Evolutionary conservation across 2,113 vertebrate species (phyloP).

Genomic region (Callithrix jacchus): DNA sequence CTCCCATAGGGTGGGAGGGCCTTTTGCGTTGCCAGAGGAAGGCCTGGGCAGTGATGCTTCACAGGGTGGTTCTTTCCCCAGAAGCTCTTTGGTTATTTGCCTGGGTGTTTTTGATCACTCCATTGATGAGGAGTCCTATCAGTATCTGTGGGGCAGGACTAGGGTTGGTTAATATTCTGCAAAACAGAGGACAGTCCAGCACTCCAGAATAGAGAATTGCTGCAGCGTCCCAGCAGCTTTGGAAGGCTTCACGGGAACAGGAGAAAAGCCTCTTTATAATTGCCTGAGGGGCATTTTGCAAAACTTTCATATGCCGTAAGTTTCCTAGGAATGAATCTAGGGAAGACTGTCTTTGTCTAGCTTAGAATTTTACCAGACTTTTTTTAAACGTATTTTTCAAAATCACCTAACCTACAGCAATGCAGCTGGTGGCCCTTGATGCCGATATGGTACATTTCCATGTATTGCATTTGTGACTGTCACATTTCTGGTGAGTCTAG

Average conservation of each 20-base stretch:
- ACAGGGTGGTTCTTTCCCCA: rapidly evolving
- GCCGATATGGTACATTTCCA: rapidly evolving
- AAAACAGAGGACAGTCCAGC: rapidly evolving
- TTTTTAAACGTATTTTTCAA: not conserved
- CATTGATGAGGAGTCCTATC: not conserved
- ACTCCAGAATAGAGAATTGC: too few species aligned
- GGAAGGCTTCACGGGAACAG: not conserved
- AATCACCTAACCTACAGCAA: rapidly evolving
- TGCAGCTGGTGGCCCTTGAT: not conserved
- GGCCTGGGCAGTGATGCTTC: rapidly evolving
- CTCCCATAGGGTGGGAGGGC: rapidly evolving
- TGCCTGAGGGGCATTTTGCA: not conserved
- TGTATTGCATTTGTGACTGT: rapidly evolving
- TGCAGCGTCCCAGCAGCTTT: not conserved
- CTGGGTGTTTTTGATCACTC: not conserved
- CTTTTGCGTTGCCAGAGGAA: rapidly evolving
- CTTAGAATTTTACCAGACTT: not conserved
- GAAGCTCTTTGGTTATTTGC: not conserved
- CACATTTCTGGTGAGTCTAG: not conserved
- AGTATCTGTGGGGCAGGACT: not conserved
- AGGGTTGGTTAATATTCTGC: not conserved
- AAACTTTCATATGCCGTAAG: not conserved
- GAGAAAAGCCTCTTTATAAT: not conserved
- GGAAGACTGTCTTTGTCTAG: not conserved
- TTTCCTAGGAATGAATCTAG: not conserved